These are phyloP conservation scores for Astyanax mexicanus DNA, from an alignment of 2,797 vertebrate species.

Conservation along the genomic window DNA sequence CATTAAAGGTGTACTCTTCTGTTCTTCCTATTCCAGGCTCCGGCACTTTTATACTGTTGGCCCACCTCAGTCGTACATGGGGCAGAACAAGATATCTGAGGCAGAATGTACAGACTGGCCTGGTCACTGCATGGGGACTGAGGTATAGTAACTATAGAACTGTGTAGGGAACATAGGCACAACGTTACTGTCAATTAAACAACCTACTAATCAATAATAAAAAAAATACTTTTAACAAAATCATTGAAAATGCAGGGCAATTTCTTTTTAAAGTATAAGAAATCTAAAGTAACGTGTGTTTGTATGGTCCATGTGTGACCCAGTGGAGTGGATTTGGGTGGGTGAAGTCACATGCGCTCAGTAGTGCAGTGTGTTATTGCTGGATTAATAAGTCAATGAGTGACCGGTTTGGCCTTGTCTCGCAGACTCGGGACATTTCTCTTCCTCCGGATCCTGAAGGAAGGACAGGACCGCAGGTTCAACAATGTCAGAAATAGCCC, in stretches of 20 bases:
- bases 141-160: constrained; percentile 67
- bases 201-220: no score
- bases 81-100: constrained; percentile 73
- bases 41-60: constrained; percentile 81
- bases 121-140: constrained; percentile 83
- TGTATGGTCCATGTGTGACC: no score
- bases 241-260: background rate
- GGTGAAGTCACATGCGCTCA: constrained; percentile 45
- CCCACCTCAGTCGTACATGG: constrained; percentile 82
- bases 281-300: no score
- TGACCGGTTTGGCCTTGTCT: constrained; percentile 51
- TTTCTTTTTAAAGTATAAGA: no score
- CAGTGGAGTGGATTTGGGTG: background rate
- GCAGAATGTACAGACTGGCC: constrained; percentile 81
- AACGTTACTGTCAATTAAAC: background rate
- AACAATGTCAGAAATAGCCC: constrained; percentile 81
- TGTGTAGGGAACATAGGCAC: background rate
- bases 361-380: constrained; percentile 70
- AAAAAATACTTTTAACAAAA: background rate
- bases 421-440: constrained; percentile 81
- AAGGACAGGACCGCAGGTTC: constrained; percentile 82
- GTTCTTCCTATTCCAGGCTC: constrained; percentile 71
- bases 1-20: constrained; percentile 37
- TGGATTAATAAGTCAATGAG: constrained; percentile 70
- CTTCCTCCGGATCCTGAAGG: constrained; percentile 83